Conservation (phyloP, 2,888 invertebrate genomes). For the Parapristionchus giblindavisi region DNA sequence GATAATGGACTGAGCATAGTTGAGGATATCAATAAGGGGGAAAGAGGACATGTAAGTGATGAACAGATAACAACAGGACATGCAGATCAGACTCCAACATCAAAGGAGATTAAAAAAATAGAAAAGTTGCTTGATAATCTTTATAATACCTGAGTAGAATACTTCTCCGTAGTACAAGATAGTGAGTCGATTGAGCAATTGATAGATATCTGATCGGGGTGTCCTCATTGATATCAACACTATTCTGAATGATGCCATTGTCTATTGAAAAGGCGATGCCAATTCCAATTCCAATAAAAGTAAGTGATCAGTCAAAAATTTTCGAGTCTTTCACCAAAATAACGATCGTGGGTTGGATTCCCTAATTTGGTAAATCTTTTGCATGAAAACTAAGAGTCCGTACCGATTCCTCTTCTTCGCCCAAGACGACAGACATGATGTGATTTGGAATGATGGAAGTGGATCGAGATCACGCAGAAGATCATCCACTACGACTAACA, state of each 20-base stretch:
- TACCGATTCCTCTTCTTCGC: slow-evolving; percentile 25
- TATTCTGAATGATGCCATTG: slow-evolving; percentile 74
- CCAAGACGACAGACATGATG: slow-evolving; percentile 80
- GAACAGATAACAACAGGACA: too few relatives aligned
- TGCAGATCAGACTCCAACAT: too few relatives aligned
- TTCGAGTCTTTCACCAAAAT: too few relatives aligned
- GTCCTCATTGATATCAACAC: slow-evolving; percentile 91
- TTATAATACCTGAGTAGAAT: slow-evolving; percentile 76
- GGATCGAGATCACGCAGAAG: slow-evolving; percentile 94
- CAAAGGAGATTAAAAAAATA: neutral
- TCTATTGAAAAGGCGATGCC: neutral
- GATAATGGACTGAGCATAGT: too few relatives aligned
- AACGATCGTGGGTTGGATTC: too few relatives aligned
- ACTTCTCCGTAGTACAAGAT: slow-evolving; percentile 85
- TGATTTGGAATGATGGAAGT: slow-evolving; percentile 89
- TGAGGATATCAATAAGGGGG: too few relatives aligned
- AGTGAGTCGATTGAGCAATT: slow-evolving; percentile 89
- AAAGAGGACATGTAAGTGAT: too few relatives aligned
- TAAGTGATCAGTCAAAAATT: too few relatives aligned
- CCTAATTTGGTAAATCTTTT: neutral
- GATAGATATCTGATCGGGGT: slow-evolving; percentile 91
- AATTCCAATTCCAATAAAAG: too few relatives aligned
- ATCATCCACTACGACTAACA: slow-evolving; percentile 77
- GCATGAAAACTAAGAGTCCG: neutral
- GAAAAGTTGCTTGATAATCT: neutral